phyloP scores from a whole-genome alignment of 64 coral and sea anemone genomes.

The Dendrophyllia cribrosa region DNA sequence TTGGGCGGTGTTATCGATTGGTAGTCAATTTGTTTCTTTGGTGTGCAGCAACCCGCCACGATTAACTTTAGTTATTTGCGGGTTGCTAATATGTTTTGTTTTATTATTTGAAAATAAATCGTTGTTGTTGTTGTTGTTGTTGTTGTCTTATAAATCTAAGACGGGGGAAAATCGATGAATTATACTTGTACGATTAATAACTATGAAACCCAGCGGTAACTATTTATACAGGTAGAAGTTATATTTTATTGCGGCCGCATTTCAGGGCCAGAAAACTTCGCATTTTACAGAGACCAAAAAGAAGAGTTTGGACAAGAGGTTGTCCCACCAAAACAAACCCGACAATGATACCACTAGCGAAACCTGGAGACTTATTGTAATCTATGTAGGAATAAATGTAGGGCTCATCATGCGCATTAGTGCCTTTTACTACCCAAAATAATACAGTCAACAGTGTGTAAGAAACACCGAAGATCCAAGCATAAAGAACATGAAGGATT shows the following conservation, averaged over 20 bases:
- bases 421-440: constrained; percentile 67
- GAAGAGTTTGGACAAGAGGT: constrained; percentile 56
- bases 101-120: too few relatives aligned
- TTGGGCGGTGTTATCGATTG: too few relatives aligned
- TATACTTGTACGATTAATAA: too few relatives aligned
- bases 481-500: constrained; percentile 78
- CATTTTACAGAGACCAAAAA: constrained; percentile 86
- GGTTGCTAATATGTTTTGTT: too few relatives aligned
- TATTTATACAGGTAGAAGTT: not conserved
- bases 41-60: too few relatives aligned
- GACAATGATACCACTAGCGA: constrained; percentile 62
- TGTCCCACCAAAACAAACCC: constrained; percentile 50
- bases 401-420: constrained; percentile 43
- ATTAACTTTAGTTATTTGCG: too few relatives aligned
- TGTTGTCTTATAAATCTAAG: too few relatives aligned
- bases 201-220: too few relatives aligned
- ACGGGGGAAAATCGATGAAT: too few relatives aligned
- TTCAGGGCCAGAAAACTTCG: constrained; percentile 25
- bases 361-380: constrained; percentile 55
- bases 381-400: constrained; percentile 73
- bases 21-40: too few relatives aligned
- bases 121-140: too few relatives aligned
- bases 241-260: constrained; percentile 15
- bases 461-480: constrained; percentile 24
- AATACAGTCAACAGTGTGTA: constrained; percentile 69